Evolutionary conservation across 2,888 invertebrate species (phyloP), one percentile per base, ranked within the genome.

Genomic region (Augiades crinisus): DNA sequence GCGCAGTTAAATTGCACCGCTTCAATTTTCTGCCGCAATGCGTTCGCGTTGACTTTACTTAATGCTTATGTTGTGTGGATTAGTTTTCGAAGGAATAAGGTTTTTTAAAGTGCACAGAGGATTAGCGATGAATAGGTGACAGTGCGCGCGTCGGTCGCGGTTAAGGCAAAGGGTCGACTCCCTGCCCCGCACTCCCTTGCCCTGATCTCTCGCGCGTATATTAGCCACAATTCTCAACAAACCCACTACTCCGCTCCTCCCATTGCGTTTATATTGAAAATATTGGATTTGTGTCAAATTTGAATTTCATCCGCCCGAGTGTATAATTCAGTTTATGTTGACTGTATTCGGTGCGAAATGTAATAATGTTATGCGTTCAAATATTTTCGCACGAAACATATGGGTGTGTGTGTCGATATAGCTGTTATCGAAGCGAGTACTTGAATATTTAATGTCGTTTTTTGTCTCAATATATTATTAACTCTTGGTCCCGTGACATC

Each of bases 121-220:
- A 49, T 49, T 40, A 49, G 38, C 14, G 16, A 31, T 40, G 31
- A 36, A 47, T 40, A 30, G 47, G 47, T 40, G 47, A 40, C 30
- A 49, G 21, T 80, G 80, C 76, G 78, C 78, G 77, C 75, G 76
- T 76, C 76, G 75, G 53, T 66, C 55, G 65, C 57, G 50, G 55
- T 41, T 30, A 52, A 63, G 60, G 60, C 59, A 63, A 72, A 68
- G 64, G 65, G 57, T 65, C 59, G 57, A 47, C 47, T 58, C 59
- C 57, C 53, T 59, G 30, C 62, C 58, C 60, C 64, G 63, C 52
- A 52, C 59, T 54, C 58, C 59, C 58, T 59, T 59, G 54, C 58
- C 59, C 60, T 60, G 58, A 60, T 64, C 70, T 70, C 72, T 69
- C 68, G 66, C 63, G 66, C 65, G 64, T 66, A 68, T 76, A 68